phyloP scores from a whole-genome alignment of 2,113 vertebrate species.

The Periophthalmodon schlosseri region DNA sequence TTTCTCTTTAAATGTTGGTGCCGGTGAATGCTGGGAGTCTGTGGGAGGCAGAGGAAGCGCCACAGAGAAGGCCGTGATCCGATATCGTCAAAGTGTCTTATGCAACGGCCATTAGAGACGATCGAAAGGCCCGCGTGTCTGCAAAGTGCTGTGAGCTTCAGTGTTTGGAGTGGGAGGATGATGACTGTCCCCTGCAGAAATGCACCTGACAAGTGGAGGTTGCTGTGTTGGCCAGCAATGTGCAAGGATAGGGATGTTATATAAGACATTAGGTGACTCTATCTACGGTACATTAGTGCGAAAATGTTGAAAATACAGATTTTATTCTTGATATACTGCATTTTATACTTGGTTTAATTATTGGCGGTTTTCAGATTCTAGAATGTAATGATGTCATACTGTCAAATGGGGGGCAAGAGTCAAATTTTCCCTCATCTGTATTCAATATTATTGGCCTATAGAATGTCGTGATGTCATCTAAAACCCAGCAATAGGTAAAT shows the following conservation, averaged over 20 bases:
- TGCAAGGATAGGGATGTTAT: not conserved
- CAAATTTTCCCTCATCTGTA: too few relatives aligned
- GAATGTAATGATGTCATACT: too few relatives aligned
- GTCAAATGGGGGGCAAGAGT: too few relatives aligned
- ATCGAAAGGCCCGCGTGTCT: constrained; percentile 55
- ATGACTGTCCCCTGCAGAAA: constrained; percentile 41
- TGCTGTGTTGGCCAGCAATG: constrained; percentile 8
- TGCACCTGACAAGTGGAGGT: constrained; percentile 39
- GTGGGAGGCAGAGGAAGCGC: constrained; percentile 65
- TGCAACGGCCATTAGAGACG: constrained; percentile 70
- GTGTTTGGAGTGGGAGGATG: constrained; percentile 56
- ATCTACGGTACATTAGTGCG: not conserved
- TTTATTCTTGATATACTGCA: too few relatives aligned
- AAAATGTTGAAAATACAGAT: not conserved
- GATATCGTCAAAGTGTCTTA: constrained; percentile 68
- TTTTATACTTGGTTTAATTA: too few relatives aligned
- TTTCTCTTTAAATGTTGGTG: constrained; percentile 49
- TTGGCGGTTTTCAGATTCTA: too few relatives aligned
- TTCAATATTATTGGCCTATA: too few relatives aligned
- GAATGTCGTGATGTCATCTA: too few relatives aligned
- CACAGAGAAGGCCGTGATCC: constrained; percentile 59
- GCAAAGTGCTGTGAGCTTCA: constrained; percentile 42
- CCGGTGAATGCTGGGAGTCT: constrained; percentile 51
- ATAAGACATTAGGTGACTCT: not conserved
- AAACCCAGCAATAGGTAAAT: too few relatives aligned